Evolutionary conservation across 2,113 vertebrate genomes (phyloP), one percentile per base, ranked within the genome.

Genomic region (Erythrolamprus reginae): DNA sequence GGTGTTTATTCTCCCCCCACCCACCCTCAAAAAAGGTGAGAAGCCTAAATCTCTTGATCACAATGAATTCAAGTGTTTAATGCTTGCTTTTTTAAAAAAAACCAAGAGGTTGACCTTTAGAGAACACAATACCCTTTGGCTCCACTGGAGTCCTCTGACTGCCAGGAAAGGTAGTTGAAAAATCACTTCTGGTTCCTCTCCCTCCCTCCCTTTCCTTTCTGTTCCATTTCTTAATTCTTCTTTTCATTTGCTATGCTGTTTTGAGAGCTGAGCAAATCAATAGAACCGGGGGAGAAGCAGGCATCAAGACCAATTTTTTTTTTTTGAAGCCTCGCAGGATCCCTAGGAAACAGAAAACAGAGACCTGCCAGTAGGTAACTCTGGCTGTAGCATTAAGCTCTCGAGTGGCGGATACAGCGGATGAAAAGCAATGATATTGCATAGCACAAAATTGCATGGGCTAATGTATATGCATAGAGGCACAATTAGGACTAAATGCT

Each of bases 41-140:
- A 90, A 93, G 92, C 87, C 58, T 82, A 92, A 94, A 91, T 90
- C 89, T 90, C 92, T 88, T 86, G 1, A 91, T 93, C 88, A 70
- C 85, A 92, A 89, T 94, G 88, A 91, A 94, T 47, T 82, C 61
- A 92, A 94, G 90, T 90, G 86, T 93, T 91, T 89, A 77, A 50
- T 52, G 5, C 84, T 48, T 52, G 5, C 84, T 48, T 90, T 82
- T 58, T 87, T 88, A 92, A 52, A 91, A 58, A 45, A 90, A 84
- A 88, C 87, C 21, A 91, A 90, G 0, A 0, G 12, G 47, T 70
- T 93, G 90, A 94, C 90, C 93, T 92, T 92, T 92, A 52, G 58
- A 65, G 88, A 91, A 84, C 26, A 90, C 82, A 88, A 88, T 90
- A 90, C 87, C 84, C 85, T 89, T 24, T 47, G 88, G 47, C 33